A percentile compares a stretch with the other conserved stretches of the same genome.
Conservation (phyloP, 2,888 invertebrate genomes). For the Hydropsyche betteni region DNA sequence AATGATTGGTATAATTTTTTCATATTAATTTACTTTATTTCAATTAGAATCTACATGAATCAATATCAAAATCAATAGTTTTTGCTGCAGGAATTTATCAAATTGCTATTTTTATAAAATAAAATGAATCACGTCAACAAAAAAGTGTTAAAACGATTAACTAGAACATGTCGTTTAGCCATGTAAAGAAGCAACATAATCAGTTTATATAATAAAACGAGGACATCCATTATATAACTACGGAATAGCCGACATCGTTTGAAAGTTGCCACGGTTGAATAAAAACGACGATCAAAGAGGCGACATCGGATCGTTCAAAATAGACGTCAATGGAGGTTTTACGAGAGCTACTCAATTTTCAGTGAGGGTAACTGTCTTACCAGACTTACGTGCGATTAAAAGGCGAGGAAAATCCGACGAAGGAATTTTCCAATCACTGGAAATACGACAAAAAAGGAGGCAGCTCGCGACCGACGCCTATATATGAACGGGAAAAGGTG, state of each 20-base stretch:
- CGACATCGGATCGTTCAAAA: slow-evolving; percentile 1
- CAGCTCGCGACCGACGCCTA: background rate
- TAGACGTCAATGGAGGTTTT: slow-evolving; percentile 4
- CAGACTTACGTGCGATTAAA: slow-evolving; percentile 25
- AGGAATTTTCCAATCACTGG: slow-evolving; percentile 26
- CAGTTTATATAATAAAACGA: too few relatives aligned
- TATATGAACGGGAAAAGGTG: background rate
- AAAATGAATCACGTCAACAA: too few relatives aligned
- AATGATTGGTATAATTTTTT: too few relatives aligned
- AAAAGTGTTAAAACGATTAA: too few relatives aligned
- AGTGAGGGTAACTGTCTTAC: slow-evolving; percentile 2
- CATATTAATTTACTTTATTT: too few relatives aligned
- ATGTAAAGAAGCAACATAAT: too few relatives aligned
- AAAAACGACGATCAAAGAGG: background rate
- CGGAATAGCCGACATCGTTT: background rate
- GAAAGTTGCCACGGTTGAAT: slow-evolving; percentile 14
- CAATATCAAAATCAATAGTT: too few relatives aligned
- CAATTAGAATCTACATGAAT: too few relatives aligned
- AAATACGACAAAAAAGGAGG: slow-evolving; percentile 15
- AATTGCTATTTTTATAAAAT: too few relatives aligned
- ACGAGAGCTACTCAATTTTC: slow-evolving; percentile 34
- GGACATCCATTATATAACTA: too few relatives aligned
- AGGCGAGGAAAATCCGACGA: slow-evolving; percentile 3
- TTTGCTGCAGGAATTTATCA: too few relatives aligned
- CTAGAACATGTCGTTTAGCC: too few relatives aligned